Evolutionary conservation across 1,140 invertebrate species (phyloP), one percentile per base, ranked within the genome.

Genomic region (Trinorchestia longiramus): DNA sequence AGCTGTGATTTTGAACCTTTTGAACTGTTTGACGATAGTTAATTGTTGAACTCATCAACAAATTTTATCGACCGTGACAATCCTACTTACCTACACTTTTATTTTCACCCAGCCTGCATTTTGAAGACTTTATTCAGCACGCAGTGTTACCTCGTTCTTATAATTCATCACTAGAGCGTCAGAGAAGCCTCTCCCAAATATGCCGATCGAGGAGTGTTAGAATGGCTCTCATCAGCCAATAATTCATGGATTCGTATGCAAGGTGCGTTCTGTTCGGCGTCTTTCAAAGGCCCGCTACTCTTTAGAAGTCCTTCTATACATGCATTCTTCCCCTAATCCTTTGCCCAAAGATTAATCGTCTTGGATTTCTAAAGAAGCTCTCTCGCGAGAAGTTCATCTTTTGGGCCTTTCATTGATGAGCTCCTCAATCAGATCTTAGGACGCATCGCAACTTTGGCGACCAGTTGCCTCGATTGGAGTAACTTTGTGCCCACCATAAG

Each of bases 321-420:
- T 94, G 92, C 92, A 94, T 43, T 94, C 43, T 40, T 45, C 43
- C 15, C 92, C 92, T 94, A 45, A n/a, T 43, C 92, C 92, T 94
- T 45, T 94, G 92, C 92, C 92, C 8, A n/a, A 43, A 94, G 92
- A 94, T 94, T 94, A 94, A 94, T 94, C 92, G 92, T 47, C 92
- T 94, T 45, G 92, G 43, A 47, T 94, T 94, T 94, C 92, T 94
- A 94, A 94, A 44, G 92, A 94, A 94, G 92, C 92, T 94, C 47
- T 94, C 92, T 94, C 92, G 43, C 4, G 43, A 45, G 92, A 94
- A 94, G 36, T 94, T 45, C 92, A 94, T 94, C 92, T 94, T 94
- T 94, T 94, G 92, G 92, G 92, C 44, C 44, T 94, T 94, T 94
- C 92, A 94, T 94, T 94, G 92, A 94, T 94, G 92, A 94, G 43